Conservation (phyloP, 2,797 vertebrate genomes). For the Muscicapa comitata region DNA sequence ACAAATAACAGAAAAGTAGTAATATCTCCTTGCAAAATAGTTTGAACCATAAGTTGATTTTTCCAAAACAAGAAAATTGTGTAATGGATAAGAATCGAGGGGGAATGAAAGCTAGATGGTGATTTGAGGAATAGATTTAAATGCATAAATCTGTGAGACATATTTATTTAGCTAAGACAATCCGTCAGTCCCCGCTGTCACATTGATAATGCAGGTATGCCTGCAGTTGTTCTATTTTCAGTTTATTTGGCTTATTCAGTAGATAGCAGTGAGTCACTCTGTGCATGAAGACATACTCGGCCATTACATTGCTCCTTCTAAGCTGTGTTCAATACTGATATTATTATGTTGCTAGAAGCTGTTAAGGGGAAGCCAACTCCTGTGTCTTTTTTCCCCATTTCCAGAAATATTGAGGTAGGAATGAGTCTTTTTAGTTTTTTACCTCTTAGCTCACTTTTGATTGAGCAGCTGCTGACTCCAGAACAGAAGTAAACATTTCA, state of each 20-base stretch:
- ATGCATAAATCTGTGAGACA: not conserved
- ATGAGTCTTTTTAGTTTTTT: not conserved
- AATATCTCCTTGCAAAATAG: not conserved
- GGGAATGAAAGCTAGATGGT: not conserved
- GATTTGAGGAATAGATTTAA: not conserved
- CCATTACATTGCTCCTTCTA: not conserved
- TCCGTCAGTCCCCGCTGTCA: not conserved
- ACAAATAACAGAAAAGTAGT: not conserved
- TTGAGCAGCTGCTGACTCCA: not conserved
- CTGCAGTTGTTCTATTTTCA: not conserved
- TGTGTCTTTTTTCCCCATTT: not conserved
- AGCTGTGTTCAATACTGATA: not conserved
- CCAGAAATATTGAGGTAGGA: not conserved
- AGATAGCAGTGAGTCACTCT: not conserved
- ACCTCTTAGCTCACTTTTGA: not conserved
- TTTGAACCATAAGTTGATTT: not conserved
- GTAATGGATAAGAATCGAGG: not conserved
- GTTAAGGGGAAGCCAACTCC: not conserved
- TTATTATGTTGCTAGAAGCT: not conserved
- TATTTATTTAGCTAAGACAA: too few species aligned
- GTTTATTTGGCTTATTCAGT: not conserved
- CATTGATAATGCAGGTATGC: not conserved
- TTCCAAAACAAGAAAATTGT: not conserved
- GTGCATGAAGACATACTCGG: not conserved
- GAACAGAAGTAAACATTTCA: not conserved